These are phyloP conservation scores for Perccottus glenii DNA, from an alignment of 2,113 vertebrate species.

Conservation along the genomic window DNA sequence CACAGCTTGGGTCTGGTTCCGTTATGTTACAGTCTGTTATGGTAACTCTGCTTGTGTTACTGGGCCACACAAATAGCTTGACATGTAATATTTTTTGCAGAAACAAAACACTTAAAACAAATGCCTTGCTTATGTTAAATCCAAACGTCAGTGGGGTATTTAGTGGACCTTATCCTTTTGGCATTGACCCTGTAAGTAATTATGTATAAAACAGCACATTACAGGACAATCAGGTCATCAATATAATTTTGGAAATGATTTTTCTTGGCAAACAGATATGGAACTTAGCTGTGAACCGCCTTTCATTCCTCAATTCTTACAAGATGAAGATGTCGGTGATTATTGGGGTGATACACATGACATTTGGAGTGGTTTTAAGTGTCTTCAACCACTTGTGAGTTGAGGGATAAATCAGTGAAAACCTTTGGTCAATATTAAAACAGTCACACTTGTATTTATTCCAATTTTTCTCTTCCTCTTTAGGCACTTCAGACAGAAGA, in stretches of 20 bases:
- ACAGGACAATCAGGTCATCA: background rate
- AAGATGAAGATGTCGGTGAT: slow-evolving; percentile 99
- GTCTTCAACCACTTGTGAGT: slow-evolving; percentile 97
- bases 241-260: slow-evolving; percentile 8
- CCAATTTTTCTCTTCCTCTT: slow-evolving; percentile 18
- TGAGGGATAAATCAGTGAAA: background rate
- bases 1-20: background rate
- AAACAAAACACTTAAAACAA: slow-evolving; percentile 78
- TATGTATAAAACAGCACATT: background rate
- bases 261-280: slow-evolving; percentile 82
- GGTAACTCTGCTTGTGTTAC: too few species aligned
- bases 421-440: background rate
- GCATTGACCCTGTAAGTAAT: slow-evolving; percentile 92
- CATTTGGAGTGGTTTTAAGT: slow-evolving; percentile 90
- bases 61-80: too few species aligned
- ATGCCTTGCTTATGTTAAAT: slow-evolving; percentile 83
- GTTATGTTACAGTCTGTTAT: too few species aligned
- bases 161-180: slow-evolving; percentile 89
- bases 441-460: background rate
- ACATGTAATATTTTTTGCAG: slow-evolving; percentile 49
- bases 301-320: slow-evolving; percentile 97
- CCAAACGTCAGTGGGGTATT: slow-evolving; percentile 92
- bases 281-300: slow-evolving; percentile 94
- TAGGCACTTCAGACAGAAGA: slow-evolving; percentile 92
- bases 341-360: slow-evolving; percentile 94